These are phyloP conservation scores for Diabrotica undecimpunctata DNA, from an alignment of 1,140 invertebrate genomes.

Conservation along the genomic window DNA sequence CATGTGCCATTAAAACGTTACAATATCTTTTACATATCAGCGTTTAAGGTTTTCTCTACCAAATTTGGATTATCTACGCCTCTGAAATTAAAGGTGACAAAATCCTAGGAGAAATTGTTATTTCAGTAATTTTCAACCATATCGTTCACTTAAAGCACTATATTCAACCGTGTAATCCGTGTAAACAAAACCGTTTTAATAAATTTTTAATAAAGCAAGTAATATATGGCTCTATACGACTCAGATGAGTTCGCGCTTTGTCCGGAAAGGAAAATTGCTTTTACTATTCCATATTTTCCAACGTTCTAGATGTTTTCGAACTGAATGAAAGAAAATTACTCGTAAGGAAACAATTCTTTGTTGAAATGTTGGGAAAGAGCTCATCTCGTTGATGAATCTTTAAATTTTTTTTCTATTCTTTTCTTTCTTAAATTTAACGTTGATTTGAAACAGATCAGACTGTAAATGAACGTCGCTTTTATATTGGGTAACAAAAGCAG, in stretches of 20 bases:
- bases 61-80: too few species aligned
- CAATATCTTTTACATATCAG: too few species aligned
- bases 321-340: not conserved
- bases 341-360: conserved; percentile 2
- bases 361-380: not conserved
- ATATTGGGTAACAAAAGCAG: too few species aligned
- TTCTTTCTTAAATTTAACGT: not conserved
- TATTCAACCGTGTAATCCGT: too few species aligned
- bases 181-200: too few species aligned
- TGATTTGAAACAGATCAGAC: not conserved
- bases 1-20: too few species aligned
- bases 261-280: not conserved
- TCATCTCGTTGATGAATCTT: not conserved
- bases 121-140: too few species aligned
- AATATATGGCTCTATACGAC: not conserved
- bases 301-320: conserved; percentile 2
- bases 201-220: too few species aligned
- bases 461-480: not conserved
- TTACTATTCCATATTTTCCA: not conserved
- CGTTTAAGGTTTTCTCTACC: too few species aligned
- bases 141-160: too few species aligned
- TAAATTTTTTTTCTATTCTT: not conserved
- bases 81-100: too few species aligned
- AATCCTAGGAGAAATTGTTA: too few species aligned
- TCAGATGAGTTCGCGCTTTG: not conserved